Base-by-base conservation (phyloP, 2,888 invertebrate species). In the Drosophila phalerata region DNA sequence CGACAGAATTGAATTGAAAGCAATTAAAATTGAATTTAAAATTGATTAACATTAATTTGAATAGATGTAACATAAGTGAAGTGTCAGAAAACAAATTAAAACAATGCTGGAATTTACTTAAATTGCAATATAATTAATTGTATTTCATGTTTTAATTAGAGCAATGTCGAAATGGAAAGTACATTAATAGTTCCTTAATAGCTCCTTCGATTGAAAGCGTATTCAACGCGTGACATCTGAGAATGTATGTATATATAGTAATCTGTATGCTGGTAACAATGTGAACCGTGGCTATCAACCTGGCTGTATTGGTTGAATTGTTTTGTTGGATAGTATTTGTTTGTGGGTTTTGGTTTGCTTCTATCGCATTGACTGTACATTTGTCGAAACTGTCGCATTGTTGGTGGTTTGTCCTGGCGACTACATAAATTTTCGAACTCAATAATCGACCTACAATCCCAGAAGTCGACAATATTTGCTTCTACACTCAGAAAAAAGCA, bases 301-400 rank as follows among this genome's bases (percentile, higher is more conserved):
- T 75, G 79, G 79, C 65, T 52, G 45, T 69, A 75, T 52, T 65
- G 65, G 75, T 75, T 62, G 70, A 79, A 75, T 79, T 63, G 79
- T 69, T 78, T 62, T 62, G 69, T 75, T 56, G 62, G 65, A 69
- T 69, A 57, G 82, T 75, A 28, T 78, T 43, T 30, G 28, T 34
- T 43, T 28, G 25, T 43, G 30, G 22, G 25, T 47, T 52, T n/a
- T 34, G 17, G 30, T 13, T 49, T 49, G 49, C 17, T 49, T 32
- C 32, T 47, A 6, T 51, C 38, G 25, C 8, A 6, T 28, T 28
- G 28, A 28, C 28, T 28, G 28, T 8, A 8, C 17, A 38, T 63
- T 58, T 65, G 62, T 49, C 38, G 64, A 47, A 47, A 48, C 34
- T 62, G 58, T 40, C 37, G 49, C 53, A 25, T 13, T 57, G 37